These are phyloP conservation scores for Sceloporus tristichus DNA, from an alignment of 2,113 vertebrate genomes.

Conservation along the genomic window DNA sequence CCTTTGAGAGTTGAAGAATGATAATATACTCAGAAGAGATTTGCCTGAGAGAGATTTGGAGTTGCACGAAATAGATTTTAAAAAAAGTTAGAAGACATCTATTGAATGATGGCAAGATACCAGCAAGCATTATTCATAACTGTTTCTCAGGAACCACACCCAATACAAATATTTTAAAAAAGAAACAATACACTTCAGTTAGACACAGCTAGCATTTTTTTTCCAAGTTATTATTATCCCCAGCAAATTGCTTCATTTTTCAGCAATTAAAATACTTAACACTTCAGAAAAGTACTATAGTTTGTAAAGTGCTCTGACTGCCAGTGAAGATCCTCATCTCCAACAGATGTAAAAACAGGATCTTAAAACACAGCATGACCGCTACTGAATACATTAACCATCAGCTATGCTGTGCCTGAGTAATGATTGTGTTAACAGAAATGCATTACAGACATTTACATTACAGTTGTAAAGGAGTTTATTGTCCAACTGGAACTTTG, in stretches of 20 bases:
- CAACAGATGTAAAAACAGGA: conserved; percentile 44
- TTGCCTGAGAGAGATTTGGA: conserved; percentile 65
- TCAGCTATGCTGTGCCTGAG: conserved; percentile 42
- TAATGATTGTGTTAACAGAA: conserved; percentile 62
- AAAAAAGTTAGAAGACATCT: conserved; percentile 54
- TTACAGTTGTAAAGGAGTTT: conserved; percentile 54
- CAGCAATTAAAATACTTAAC: conserved; percentile 57
- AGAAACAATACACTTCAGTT: conserved; percentile 53
- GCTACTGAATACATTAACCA: conserved; percentile 46
- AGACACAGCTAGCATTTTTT: conserved; percentile 56
- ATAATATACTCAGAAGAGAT: conserved; percentile 46
- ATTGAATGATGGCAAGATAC: conserved; percentile 78
- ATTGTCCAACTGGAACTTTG: conserved; percentile 59
- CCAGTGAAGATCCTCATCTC: conserved; percentile 51
- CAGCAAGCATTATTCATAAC: conserved; percentile 81
- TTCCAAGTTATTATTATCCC: conserved; percentile 71
- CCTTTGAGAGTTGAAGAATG: conserved; percentile 54
- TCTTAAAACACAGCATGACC: conserved; percentile 22
- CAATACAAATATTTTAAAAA: conserved; percentile 66
- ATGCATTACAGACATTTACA: conserved; percentile 48
- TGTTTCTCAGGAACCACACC: conserved; percentile 81
- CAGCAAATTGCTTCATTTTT: conserved; percentile 58
- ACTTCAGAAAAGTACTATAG: conserved; percentile 52
- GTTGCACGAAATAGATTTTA: conserved; percentile 73
- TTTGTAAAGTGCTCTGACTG: conserved; percentile 48